A percentile compares a stretch with the other conserved stretches of the same genome.
These are phyloP conservation scores for Coluber constrictor DNA, from an alignment of 2,797 vertebrate species.

Conservation along the genomic window DNA sequence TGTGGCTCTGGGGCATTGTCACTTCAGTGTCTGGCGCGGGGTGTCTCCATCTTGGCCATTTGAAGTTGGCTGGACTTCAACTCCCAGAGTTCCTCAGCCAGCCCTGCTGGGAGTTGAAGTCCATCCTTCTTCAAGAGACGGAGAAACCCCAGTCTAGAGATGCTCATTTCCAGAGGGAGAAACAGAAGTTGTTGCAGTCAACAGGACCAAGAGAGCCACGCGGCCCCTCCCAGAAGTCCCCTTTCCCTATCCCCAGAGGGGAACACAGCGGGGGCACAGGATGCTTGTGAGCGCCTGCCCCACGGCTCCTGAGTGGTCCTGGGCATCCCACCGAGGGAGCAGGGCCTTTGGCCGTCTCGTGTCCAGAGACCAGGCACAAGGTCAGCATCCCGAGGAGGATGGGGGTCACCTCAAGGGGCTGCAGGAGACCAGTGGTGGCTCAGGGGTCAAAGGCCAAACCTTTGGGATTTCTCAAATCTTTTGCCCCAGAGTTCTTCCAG, in stretches of 20 bases:
- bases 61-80: background rate
- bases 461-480: background rate
- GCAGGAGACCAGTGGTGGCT: background rate
- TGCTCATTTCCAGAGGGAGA: background rate
- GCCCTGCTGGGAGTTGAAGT: background rate
- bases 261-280: background rate
- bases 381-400: background rate
- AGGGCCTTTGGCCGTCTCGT: background rate
- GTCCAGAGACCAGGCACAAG: background rate
- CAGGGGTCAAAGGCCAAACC: background rate
- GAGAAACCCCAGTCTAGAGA: background rate
- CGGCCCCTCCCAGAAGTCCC: background rate
- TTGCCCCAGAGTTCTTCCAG: background rate
- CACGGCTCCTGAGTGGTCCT: background rate
- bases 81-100: background rate
- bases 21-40: background rate
- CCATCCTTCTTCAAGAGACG: background rate
- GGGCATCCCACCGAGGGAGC: background rate
- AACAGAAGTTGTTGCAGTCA: background rate
- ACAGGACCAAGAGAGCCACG: background rate
- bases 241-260: background rate
- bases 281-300: background rate
- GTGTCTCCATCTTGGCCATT: background rate
- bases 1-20: background rate
- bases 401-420: background rate